phyloP scores from a whole-genome alignment of 2,113 vertebrate species.

The Pao palembangensis region DNA sequence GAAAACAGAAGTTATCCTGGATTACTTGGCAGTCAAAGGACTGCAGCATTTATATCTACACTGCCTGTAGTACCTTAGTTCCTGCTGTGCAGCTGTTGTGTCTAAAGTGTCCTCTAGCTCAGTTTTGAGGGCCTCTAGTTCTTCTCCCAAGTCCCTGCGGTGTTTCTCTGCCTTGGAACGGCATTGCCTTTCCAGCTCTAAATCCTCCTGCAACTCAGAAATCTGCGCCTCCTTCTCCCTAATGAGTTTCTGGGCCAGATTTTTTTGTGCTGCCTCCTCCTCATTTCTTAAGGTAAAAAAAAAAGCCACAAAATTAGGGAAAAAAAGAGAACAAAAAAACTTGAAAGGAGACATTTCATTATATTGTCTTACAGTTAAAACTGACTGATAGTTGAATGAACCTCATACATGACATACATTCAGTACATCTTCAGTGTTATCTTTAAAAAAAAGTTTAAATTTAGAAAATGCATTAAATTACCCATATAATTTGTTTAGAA shows the following conservation, averaged over 20 bases:
- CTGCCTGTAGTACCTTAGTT: constrained; percentile 82
- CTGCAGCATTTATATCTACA: background rate
- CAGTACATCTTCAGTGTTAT: background rate
- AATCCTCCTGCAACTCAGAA: constrained; percentile 92
- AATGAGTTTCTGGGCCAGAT: constrained; percentile 94
- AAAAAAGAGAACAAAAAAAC: background rate
- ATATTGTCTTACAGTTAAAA: background rate
- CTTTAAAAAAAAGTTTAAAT: too few relatives aligned
- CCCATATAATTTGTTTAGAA: too few relatives aligned
- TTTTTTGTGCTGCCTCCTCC: constrained; percentile 93
- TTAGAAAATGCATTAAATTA: too few relatives aligned
- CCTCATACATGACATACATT: too few relatives aligned
- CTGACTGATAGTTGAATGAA: too few relatives aligned
- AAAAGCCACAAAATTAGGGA: background rate
- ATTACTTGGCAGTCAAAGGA: background rate
- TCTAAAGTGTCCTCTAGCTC: constrained; percentile 96
- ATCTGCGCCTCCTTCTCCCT: constrained; percentile 94
- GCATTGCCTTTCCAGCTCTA: constrained; percentile 86
- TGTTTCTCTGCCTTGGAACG: constrained; percentile 94
- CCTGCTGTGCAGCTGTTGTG: constrained; percentile 93
- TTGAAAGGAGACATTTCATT: background rate
- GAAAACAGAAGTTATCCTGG: background rate
- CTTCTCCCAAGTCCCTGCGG: constrained; percentile 93
- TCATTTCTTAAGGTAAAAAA: constrained; percentile 81
- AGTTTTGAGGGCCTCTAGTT: constrained; percentile 94